Evolutionary conservation across 2,113 vertebrate species (phyloP).

Genomic region (Tonatia bakeri): DNA sequence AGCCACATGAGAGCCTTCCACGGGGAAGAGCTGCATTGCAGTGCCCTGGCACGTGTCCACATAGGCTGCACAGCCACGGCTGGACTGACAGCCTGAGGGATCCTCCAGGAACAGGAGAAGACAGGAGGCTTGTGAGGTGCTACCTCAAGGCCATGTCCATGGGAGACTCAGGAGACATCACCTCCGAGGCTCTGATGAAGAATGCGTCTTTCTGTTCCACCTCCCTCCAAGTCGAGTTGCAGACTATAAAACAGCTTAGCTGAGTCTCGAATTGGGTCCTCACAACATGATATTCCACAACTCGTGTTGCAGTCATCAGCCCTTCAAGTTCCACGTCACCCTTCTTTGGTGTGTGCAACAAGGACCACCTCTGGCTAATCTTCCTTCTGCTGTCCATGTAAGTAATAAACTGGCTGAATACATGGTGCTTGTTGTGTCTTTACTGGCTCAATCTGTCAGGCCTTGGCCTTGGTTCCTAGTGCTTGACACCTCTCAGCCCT

Average conservation of each 20-base stretch:
- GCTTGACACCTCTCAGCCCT: not conserved
- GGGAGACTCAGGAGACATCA: not conserved
- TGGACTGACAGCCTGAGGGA: not conserved
- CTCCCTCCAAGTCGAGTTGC: not conserved
- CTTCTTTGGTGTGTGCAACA: not conserved
- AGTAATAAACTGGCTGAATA: not conserved
- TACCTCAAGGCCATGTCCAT: not conserved
- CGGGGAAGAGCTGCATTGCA: not conserved
- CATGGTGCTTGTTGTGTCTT: not conserved
- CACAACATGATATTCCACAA: not conserved
- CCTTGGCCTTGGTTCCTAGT: not conserved
- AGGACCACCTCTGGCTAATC: not conserved
- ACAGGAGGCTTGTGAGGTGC: not conserved
- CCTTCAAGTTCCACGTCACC: not conserved
- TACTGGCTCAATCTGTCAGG: not conserved
- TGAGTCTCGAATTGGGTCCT: not conserved
- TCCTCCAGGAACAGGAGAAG: not conserved
- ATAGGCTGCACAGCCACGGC: not conserved
- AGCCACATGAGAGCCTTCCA: not conserved
- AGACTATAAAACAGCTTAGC: not conserved
- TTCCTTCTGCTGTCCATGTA: not conserved
- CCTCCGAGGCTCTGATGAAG: not conserved
- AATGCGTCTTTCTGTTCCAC: not conserved
- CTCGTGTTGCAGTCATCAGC: not conserved
- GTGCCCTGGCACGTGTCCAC: rapidly evolving